Evolutionary conservation across 2,113 vertebrate genomes (phyloP).

Genomic region (Pygoscelis adeliae): DNA sequence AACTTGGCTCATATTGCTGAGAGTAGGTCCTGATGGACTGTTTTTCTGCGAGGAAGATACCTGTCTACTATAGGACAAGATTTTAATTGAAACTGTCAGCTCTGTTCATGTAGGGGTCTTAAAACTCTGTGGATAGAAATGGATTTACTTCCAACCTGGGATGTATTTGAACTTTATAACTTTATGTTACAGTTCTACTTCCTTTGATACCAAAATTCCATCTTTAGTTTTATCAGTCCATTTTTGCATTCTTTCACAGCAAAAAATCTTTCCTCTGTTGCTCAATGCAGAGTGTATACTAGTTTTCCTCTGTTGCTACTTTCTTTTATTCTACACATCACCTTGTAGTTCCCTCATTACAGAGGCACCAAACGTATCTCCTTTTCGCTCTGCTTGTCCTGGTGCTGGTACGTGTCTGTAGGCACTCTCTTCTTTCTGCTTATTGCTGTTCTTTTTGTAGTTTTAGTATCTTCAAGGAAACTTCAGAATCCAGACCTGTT

Average conservation of each 20-base stretch:
- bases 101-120: not conserved
- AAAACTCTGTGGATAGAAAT: not conserved
- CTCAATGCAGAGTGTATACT: not conserved
- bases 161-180: not conserved
- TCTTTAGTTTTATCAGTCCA: not conserved
- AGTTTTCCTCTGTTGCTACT: not conserved
- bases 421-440: not conserved
- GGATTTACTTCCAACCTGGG: not conserved
- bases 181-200: not conserved
- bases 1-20: not conserved
- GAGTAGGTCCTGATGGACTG: not conserved
- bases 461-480: not conserved
- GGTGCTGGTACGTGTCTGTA: not conserved
- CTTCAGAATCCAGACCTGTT: not conserved
- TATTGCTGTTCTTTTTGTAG: not conserved
- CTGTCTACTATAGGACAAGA: not conserved
- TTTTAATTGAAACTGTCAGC: not conserved
- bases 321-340: not conserved
- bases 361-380: not conserved
- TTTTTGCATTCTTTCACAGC: not conserved
- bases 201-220: not conserved
- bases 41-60: not conserved
- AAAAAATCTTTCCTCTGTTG: not conserved
- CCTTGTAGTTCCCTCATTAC: not conserved
- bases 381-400: not conserved